Conservation (phyloP, 2,113 vertebrate genomes). For the Acanthochromis polyacanthus region DNA sequence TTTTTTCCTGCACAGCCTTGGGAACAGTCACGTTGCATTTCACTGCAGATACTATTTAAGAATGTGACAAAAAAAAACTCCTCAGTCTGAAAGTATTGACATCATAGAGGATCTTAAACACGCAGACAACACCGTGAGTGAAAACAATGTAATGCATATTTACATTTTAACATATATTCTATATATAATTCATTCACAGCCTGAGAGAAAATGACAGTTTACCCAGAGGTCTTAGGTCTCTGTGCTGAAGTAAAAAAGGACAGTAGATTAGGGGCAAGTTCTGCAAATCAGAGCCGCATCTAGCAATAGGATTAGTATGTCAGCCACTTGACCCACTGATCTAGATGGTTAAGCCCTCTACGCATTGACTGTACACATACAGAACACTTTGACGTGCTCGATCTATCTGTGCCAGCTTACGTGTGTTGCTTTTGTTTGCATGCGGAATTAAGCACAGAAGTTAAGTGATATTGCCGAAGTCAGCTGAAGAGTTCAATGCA, state of each 20-base stretch:
- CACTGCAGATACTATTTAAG: too few relatives aligned
- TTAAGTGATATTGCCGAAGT: not conserved
- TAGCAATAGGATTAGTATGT: conserved; percentile 74
- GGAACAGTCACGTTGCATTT: too few relatives aligned
- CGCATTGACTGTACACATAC: conserved; percentile 51
- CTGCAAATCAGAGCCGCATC: conserved; percentile 64
- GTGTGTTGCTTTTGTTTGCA: conserved; percentile 35
- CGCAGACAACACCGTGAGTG: too few relatives aligned
- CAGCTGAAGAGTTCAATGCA: not conserved
- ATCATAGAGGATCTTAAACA: too few relatives aligned
- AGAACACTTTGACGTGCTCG: conserved; percentile 23
- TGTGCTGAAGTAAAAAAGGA: conserved; percentile 46
- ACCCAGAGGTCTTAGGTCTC: conserved; percentile 12
- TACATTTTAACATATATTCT: too few relatives aligned
- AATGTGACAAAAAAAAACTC: too few relatives aligned
- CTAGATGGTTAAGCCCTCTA: conserved; percentile 67
- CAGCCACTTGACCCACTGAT: conserved; percentile 78
- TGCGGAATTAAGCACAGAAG: not conserved
- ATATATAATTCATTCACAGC: not conserved
- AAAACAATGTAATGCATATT: too few relatives aligned
- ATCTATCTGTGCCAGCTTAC: conserved; percentile 18
- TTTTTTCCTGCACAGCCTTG: too few relatives aligned
- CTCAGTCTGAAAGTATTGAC: too few relatives aligned
- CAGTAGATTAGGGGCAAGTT: conserved; percentile 73
- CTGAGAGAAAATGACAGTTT: conserved; percentile 18